A percentile compares a stretch with the other conserved stretches of the same genome.
phyloP scores from a whole-genome alignment of 1,140 invertebrate genomes.

The Temnothorax nylanderi region DNA sequence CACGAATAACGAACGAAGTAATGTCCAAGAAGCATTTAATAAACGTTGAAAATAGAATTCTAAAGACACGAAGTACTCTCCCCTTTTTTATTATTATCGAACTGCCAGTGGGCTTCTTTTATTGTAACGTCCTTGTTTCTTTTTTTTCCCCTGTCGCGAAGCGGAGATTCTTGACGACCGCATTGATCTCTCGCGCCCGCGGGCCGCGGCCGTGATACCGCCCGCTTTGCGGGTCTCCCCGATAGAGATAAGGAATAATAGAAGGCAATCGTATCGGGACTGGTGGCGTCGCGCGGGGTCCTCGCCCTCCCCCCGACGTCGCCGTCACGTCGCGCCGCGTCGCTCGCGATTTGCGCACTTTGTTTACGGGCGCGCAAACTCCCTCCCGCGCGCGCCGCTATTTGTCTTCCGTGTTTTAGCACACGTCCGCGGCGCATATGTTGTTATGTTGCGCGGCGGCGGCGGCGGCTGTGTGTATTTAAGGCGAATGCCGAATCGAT shows the following conservation, averaged over 20 bases:
- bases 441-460: not conserved
- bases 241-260: constrained; percentile 57
- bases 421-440: constrained; percentile 15
- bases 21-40: not conserved
- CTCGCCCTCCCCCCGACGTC: not conserved
- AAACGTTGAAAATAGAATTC: not conserved
- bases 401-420: constrained; percentile 56
- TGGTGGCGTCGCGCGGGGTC: constrained; percentile 17
- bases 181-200: constrained; percentile 40
- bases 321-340: not conserved
- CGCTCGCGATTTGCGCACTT: constrained; percentile 51
- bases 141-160: not conserved
- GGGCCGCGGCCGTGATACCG: not conserved
- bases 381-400: not conserved
- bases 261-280: constrained; percentile 45
- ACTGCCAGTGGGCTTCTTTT: not conserved
- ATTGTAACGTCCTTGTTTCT: not conserved
- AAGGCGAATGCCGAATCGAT: constrained; percentile 55
- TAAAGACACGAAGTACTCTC: not conserved
- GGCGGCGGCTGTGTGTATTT: constrained; percentile 33
- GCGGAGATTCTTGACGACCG: constrained; percentile 27
- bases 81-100: not conserved
- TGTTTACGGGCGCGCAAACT: constrained; percentile 25
- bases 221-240: constrained; percentile 13
- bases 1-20: not conserved